Base-by-base conservation (phyloP, 2,797 vertebrate species). In the Scolopax rusticola region DNA sequence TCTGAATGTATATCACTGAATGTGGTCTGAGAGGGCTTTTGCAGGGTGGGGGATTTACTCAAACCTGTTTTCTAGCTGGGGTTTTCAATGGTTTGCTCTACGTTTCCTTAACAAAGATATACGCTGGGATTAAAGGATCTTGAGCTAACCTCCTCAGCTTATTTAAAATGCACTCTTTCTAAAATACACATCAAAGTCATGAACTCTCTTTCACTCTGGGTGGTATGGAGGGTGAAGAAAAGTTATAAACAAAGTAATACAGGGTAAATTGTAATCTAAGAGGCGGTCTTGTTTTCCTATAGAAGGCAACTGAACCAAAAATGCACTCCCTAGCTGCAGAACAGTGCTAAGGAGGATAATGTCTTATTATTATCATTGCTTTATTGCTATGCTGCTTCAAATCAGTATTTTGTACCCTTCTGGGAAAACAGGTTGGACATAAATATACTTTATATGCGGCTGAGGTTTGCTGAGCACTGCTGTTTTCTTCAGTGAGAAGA, bases 141-240 rank as follows among this genome's bases (percentile, higher is more conserved):
- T 51, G 71, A 87, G 84, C 90, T 96, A 96, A 95, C 94, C 88
- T 95, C 78, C 57, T 20, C 0, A 2, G 81, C 40, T 97, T 96
- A 92, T 93, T 95, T 95, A 67, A 94, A 96, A 95, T 82, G 82
- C 67, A 12, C n/a, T 95, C 93, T 93, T 87, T 95, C 78, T 94
- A 96, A 97, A 96, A 89, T 89, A 89, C 93, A 95, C 88, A 95
- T 95, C 75, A 96, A 61, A 96, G 90, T 94, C 86, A 69, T 95
- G 94, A 96, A 95, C 94, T 95, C 56, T 97, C 74, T 93, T 84
- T 96, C 94, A 78, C 32, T 94, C 92, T 95, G 96, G 93, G 95
- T 95, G 92, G 95, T 47, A 71, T 32, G 19, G 73, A 93, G 76
- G 82, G 57, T 85, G 76, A 75, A 89, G 84, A 93, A 80, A 69